Evolutionary conservation across 1,140 invertebrate genomes (phyloP), one percentile per base, ranked within the genome.

Genomic region (Zelostemma sp.): DNA sequence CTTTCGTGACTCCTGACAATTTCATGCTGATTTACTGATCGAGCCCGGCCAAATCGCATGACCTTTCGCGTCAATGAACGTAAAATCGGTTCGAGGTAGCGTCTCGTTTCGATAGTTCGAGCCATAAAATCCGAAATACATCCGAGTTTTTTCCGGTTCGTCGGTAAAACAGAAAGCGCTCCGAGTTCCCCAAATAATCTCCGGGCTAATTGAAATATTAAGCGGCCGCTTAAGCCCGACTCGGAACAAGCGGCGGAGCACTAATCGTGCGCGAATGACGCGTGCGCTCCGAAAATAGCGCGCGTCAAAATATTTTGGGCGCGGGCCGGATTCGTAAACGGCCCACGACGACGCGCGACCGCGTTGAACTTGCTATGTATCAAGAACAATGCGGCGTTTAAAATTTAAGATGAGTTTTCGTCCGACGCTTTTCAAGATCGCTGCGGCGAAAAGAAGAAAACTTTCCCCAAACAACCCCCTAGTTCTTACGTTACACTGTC

Each of bases 191-290:
- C n/a, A n/a, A 57, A 51, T 17, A 15, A 51, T 35, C 11, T 51
- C n/a, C 11, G 25, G 21, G 35, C 41, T 59, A 65, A 65, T 59
- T 57, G 33, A 59, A 57, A 57, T 45, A 35, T 38, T 48, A 28
- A 49, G 50, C 18, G 48, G 46, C 14, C 60, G 47, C 43, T 41
- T 54, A 46, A 48, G 12, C 11, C 9, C 49, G 45, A 28, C 19
- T 58, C 33, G 11, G 41, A 33, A 57, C 14, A 25, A 45, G 35
- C 48, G 33, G 17, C 25, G 58, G 21, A 48, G 9, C 17, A 62
- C 65, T 68, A 74, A 78, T 78, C 74, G 65, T 64, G 68, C 33
- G 46, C 48, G 58, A 72, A 66, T 75, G 72, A 74, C 70, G 70
- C 59, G 35, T 53, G 33, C 14, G 25, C n/a, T 53, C 63, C 62